Percentiles rank a stretch among this genome's conserved stretches.
Evolutionary conservation across 2,113 vertebrate species (phyloP).

Genomic region (Lucifuga dentata): DNA sequence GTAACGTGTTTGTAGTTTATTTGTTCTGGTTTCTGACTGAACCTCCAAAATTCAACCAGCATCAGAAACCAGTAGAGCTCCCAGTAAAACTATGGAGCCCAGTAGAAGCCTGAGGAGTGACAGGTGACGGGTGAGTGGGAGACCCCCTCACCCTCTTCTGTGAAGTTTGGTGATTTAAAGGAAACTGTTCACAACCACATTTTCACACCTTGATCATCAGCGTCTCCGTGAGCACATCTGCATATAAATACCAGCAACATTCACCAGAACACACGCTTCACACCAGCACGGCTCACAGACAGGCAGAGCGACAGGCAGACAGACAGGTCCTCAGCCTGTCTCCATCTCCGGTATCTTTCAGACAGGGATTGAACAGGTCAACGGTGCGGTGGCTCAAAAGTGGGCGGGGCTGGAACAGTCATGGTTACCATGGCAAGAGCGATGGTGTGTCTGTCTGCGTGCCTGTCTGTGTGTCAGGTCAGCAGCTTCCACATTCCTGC

Average conservation of each 20-base stretch:
- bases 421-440: conserved; percentile 15
- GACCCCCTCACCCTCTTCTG: conserved; percentile 73
- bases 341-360: neutral
- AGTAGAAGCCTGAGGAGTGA: neutral
- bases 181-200: conserved; percentile 74
- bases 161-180: conserved; percentile 78
- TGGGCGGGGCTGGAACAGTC: neutral
- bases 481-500: neutral
- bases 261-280: too few species aligned
- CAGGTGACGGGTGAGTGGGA: conserved; percentile 35
- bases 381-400: neutral
- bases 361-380: conserved; percentile 7
- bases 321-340: neutral
- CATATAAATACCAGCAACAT: too few species aligned
- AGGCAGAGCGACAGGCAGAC: neutral
- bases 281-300: conserved; percentile 8
- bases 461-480: conserved; percentile 35
- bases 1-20: too few species aligned
- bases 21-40: too few species aligned
- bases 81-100: neutral
- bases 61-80: neutral
- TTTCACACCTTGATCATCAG: conserved; percentile 76
- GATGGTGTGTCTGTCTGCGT: conserved; percentile 38
- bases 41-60: neutral
- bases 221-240: too few species aligned